Evolutionary conservation across 2,888 invertebrate genomes (phyloP), one percentile per base, ranked within the genome.

Genomic region (Hyposoter dolosus): DNA sequence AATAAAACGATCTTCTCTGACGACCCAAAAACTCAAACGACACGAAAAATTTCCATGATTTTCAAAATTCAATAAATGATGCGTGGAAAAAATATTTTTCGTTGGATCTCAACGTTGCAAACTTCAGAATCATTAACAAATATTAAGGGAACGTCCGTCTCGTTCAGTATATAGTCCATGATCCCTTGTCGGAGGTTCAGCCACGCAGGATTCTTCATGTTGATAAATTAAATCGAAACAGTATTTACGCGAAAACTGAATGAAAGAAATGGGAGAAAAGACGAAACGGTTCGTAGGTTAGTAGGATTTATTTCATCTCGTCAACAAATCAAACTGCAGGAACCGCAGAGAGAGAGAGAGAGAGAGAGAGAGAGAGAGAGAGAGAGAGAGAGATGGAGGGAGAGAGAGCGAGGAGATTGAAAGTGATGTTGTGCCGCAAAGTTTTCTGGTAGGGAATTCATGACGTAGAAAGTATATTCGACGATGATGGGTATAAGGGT

Each of bases 401-500:
- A 32, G 32, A 32, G 32, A 4, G 4, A n/a, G n/a, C n/a, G n/a
- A n/a, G 9, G 7, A 28, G 40, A 12, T 17, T 53, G 32, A 9
- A 35, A 56, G 40, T 17, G 71, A 68, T 28, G 68, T 23, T 32
- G 43, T 43, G 60, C 43, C 53, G 47, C 6, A 53, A 60, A 72
- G 56, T 82, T 82, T 82, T 74, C 45, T 68, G 45, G 40, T 32
- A n/a, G 81, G 72, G 74, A 75, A 74, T 56, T 50, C 50, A 60
- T 53, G 76, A 76, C 45, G 81, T 12, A 63, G 53, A 45, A 86
- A 85, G 80, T 84, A 83, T 84, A 91, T 90, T 91, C 91, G 90
- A 93, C 91, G 93, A 93, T 92, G 93, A 93, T 92, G 93, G 93
- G 92, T 92, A 91, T 93, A 93, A 93, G 93, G 93, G 91, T 90